phyloP scores from a whole-genome alignment of 2,888 invertebrate genomes.

The Stenoptilia bipunctidactyla region DNA sequence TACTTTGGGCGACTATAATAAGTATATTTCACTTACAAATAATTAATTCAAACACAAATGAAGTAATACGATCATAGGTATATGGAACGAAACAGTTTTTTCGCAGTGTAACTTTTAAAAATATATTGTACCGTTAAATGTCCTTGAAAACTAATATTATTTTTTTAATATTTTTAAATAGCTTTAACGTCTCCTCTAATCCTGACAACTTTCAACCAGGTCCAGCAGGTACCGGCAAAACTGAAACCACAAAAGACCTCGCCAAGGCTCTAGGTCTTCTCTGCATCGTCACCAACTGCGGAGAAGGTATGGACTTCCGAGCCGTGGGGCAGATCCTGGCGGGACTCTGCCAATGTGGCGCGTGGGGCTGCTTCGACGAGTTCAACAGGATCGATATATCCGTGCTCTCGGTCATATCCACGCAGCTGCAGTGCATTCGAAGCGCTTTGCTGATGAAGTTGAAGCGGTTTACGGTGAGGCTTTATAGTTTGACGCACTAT shows the following conservation, averaged over 20 bases:
- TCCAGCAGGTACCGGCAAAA: constrained; percentile 88
- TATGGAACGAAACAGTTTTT: too few relatives aligned
- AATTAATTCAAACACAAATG: too few relatives aligned
- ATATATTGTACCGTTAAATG: too few relatives aligned
- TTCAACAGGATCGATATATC: constrained; percentile 95
- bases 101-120: too few relatives aligned
- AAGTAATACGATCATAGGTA: too few relatives aligned
- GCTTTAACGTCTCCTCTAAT: too few relatives aligned
- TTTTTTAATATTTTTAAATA: too few relatives aligned
- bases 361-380: constrained; percentile 97
- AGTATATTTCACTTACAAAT: too few relatives aligned
- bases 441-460: constrained; percentile 84
- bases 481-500: too few relatives aligned
- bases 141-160: too few relatives aligned
- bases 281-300: constrained; percentile 91
- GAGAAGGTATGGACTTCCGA: constrained; percentile 93
- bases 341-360: constrained; percentile 87
- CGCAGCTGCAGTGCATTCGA: constrained; percentile 90
- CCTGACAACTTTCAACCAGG: too few relatives aligned
- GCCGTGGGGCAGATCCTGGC: constrained; percentile 78
- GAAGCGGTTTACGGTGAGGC: constrained; percentile 78
- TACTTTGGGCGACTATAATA: too few relatives aligned
- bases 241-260: constrained; percentile 92
- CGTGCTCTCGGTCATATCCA: constrained; percentile 92
- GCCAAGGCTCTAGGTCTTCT: constrained; percentile 89